phyloP scores from a whole-genome alignment of 2,888 invertebrate species.

The Sthenelais limicola region DNA sequence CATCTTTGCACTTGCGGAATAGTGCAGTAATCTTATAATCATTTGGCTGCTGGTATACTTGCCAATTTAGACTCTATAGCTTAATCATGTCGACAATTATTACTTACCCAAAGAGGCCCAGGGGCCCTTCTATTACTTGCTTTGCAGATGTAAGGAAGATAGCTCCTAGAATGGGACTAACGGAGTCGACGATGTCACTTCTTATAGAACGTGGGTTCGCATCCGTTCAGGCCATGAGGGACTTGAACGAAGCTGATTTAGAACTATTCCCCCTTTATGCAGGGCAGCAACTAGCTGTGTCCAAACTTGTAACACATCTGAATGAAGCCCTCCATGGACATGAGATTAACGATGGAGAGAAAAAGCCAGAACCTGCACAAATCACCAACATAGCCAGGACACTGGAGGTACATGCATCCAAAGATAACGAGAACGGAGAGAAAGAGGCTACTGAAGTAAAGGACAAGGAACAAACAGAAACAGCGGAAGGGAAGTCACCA shows the following conservation, averaged over 20 bases:
- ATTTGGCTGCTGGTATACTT: too few relatives aligned
- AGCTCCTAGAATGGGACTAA: conserved; percentile 24
- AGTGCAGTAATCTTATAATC: too few relatives aligned
- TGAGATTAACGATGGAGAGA: conserved; percentile 16
- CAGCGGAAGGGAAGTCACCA: background rate
- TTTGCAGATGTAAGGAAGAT: conserved; percentile 12
- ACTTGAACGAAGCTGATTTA: background rate
- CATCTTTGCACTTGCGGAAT: too few relatives aligned
- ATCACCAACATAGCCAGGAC: too few relatives aligned
- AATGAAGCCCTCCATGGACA: conserved; percentile 19
- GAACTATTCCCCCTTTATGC: conserved; percentile 9
- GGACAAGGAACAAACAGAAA: background rate
- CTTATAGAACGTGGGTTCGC: conserved; percentile 6
- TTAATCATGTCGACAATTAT: conserved; percentile 11
- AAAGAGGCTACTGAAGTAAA: background rate
- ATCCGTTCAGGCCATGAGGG: background rate
- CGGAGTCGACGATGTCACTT: conserved; percentile 5
- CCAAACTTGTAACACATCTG: conserved; percentile 10
- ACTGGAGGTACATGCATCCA: background rate
- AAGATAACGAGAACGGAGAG: background rate
- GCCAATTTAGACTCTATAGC: too few relatives aligned
- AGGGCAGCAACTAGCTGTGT: conserved; percentile 19
- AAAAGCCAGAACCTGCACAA: background rate
- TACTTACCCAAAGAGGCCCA: conserved; percentile 22
- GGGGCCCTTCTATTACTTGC: conserved; percentile 25